phyloP scores from a whole-genome alignment of 2,888 invertebrate genomes.

The Lucinisca nassula region DNA sequence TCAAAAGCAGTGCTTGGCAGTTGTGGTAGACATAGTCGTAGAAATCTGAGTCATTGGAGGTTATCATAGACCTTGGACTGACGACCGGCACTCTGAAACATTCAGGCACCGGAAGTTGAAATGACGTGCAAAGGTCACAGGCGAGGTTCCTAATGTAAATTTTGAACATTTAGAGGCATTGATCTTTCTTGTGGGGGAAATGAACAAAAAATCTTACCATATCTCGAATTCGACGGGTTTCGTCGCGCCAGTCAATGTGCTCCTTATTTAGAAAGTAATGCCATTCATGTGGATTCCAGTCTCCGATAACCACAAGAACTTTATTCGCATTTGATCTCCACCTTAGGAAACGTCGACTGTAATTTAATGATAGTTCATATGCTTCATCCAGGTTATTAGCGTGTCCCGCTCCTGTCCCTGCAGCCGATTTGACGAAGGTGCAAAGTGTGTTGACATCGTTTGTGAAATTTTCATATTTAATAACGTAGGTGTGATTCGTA shows the following conservation, averaged over 20 bases:
- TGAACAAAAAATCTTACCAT: conserved; percentile 8
- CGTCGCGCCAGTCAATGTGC: conserved; percentile 26
- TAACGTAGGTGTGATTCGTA: background rate
- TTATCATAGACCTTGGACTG: too few relatives aligned
- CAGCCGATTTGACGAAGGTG: conserved; percentile 14
- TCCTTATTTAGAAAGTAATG: conserved; percentile 19
- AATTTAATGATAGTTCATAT: conserved; percentile 33
- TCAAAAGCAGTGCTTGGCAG: too few relatives aligned
- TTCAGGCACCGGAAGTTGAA: too few relatives aligned
- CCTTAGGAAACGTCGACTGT: conserved; percentile 7
- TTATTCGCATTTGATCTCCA: conserved; percentile 21
- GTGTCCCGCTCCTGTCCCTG: conserved; percentile 16
- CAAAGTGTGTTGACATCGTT: conserved; percentile 24
- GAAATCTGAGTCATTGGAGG: too few relatives aligned
- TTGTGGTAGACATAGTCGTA: too few relatives aligned
- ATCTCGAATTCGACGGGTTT: conserved; percentile 13
- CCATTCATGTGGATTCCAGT: conserved; percentile 40
- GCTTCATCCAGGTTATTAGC: conserved; percentile 28
- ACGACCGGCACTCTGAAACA: too few relatives aligned
- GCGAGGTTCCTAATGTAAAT: too few relatives aligned
- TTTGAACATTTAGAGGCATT: too few relatives aligned
- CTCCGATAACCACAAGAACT: conserved; percentile 41
- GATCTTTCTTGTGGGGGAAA: too few relatives aligned
- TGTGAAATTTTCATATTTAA: conserved; percentile 42
- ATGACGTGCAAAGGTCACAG: too few relatives aligned